phyloP scores from a whole-genome alignment of 2,797 vertebrate genomes.

The Microhierax caerulescens region DNA sequence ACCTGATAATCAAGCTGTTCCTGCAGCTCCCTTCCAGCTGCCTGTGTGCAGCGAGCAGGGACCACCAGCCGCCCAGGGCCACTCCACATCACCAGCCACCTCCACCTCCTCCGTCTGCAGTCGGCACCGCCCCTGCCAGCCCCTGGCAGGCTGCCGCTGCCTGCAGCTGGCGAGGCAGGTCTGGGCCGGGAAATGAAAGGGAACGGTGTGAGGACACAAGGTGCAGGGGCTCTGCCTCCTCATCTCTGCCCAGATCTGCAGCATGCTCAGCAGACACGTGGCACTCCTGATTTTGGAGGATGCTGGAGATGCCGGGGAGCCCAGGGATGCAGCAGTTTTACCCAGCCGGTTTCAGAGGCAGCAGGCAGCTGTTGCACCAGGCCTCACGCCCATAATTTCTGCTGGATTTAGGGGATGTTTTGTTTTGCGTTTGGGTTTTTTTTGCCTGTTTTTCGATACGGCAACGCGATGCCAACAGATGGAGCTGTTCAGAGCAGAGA shows the following conservation, averaged over 20 bases:
- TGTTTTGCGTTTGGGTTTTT: background rate
- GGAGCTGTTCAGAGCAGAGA: conserved; percentile 36
- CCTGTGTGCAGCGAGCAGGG: background rate
- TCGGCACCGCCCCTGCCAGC: background rate
- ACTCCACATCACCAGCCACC: accelerated
- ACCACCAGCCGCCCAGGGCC: accelerated
- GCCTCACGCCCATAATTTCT: background rate
- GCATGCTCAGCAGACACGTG: accelerated
- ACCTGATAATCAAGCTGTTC: background rate
- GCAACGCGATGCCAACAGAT: conserved; percentile 15
- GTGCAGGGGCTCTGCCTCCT: background rate
- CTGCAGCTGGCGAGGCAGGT: accelerated
- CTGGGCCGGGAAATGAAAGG: background rate
- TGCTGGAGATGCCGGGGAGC: background rate
- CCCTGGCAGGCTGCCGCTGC: background rate
- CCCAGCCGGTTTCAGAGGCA: accelerated
- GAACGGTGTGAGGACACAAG: accelerated
- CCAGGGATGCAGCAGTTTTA: too few relatives aligned
- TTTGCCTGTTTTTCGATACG: background rate
- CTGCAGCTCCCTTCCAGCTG: background rate
- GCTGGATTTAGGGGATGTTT: background rate
- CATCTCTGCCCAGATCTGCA: background rate
- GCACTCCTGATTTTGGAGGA: background rate
- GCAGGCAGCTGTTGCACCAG: background rate
- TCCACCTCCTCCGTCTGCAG: background rate